Conservation (phyloP, 2,113 vertebrate genomes). For the Ia io region DNA sequence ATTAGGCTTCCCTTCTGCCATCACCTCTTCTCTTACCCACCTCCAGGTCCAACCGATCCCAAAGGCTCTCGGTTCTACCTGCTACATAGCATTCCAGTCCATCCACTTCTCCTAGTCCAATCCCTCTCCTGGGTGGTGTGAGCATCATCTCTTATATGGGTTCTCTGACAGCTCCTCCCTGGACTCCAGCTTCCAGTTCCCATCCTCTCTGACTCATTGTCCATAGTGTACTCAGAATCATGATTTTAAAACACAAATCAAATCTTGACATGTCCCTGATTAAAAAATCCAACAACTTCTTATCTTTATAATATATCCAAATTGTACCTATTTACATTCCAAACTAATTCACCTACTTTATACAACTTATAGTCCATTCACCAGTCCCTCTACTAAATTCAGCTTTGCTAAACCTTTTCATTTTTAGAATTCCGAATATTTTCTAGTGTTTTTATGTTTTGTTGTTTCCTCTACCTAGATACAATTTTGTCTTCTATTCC, state of each 20-base stretch:
- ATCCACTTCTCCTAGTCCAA: neutral
- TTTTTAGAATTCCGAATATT: neutral
- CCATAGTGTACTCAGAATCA: neutral
- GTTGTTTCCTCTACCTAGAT: neutral
- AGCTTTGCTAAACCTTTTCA: neutral
- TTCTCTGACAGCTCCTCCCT: neutral
- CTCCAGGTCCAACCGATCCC: neutral
- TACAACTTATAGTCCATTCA: neutral
- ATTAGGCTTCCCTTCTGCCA: too few relatives aligned
- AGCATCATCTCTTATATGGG: neutral
- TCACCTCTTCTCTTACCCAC: neutral
- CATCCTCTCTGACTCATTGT: neutral
- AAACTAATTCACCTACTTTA: neutral
- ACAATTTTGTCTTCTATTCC: neutral
- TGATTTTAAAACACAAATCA: neutral
- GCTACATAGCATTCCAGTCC: fast-evolving
- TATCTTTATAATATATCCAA: neutral
- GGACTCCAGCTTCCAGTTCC: neutral
- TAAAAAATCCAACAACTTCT: neutral
- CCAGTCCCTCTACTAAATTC: neutral
- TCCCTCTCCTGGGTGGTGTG: fast-evolving
- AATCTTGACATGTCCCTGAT: neutral
- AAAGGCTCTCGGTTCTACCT: fast-evolving
- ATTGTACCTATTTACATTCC: neutral
- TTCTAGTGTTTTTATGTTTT: neutral